Evolutionary conservation across 2,888 invertebrate species (phyloP), one percentile per base, ranked within the genome.

Genomic region (Campaea margaritaria): DNA sequence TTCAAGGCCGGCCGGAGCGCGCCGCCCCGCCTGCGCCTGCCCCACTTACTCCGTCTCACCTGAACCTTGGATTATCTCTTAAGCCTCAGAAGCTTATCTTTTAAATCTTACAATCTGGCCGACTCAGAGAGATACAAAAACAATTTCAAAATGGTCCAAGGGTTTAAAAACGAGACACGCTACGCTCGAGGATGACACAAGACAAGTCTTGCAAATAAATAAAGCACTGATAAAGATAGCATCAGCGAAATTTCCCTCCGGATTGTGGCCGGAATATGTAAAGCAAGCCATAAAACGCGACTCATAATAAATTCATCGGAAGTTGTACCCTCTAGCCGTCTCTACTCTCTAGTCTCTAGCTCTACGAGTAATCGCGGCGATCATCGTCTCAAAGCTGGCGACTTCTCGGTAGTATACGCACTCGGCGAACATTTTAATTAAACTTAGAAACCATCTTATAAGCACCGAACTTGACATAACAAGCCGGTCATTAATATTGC

Each of bases 401-500:
- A 27, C 49, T 44, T 16, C 9, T 38, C 13, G 21, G 27, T 14
- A 14, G n/a, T 5, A 21, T 31, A 45, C 48, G 45, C 62, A 43
- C 45, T 45, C 36, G 11, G 11, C 43, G 42, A 45, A 46, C 49
- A 53, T 59, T 57, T 58, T 58, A 59, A 62, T 58, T 42, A 49
- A 58, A 62, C 55, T 54, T 55, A 44, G 58, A 41, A 55, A 45
- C n/a, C 59, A 49, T 58, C 56, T 59, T 48, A 50, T 39, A 47
- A 54, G 42, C 51, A 38, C 41, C 57, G 49, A 58, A 53, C 48
- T 49, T 57, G 64, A 64, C 65, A 60, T 64, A 58, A 63, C 57
- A 59, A 49, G 57, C 64, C 42, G 39, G 49, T 58, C 60, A 63
- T 67, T 64, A 64, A 67, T 67, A 65, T 62, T 65, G 64, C 63